Evolutionary conservation across 30 jellyfish, hydroid and myxozoan genomes (phyloP), one percentile per base, ranked within the genome.

Genomic region (Cassiopea andromeda): DNA sequence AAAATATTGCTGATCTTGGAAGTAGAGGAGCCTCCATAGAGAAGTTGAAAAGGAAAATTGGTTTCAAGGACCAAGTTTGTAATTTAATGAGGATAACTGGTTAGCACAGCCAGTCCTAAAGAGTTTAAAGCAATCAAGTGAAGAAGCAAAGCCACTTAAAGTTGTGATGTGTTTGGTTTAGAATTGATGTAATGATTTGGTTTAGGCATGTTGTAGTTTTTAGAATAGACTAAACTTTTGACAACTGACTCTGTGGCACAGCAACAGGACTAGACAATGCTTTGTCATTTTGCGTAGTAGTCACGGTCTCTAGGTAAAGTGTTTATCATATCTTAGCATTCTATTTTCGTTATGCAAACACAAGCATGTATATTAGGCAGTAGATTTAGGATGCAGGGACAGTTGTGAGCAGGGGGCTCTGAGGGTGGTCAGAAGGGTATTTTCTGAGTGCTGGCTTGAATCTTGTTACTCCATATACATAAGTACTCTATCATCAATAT

Each of bases 61-160:
- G 93, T 86, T 86, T 67, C 61, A 86, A 75, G 93, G 82, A 75
- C 93, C 89, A 59, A 44, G 70, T 64, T 87, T 89, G 89, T 75
- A 77, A 57, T 46, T 87, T 47, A 50, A 87, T 87, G 86, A 87
- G 60, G 82, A 78, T 1, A 59, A 87, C 70, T 87, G 86, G 94
- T 90, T 90, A 66, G 46, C n/a, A 47, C 85, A 87, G 77, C 94
- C 90, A 38, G 90, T 46, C 44, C 47, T 77, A 3, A 77, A 87
- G 83, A 86, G 89, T 76, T 76, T n/a, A 49, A 72, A 67, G 80
- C 16, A 67, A 64, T 15, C 77, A 46, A 49, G 17, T 69, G 93
- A 86, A 15, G 94, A 86, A 76, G 79, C 66, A 60, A 86, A 44
- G 66, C 89, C 85, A 77, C 61, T 87, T 5, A 86, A 85, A 69